A percentile compares a stretch with the other conserved stretches of the same genome.
These are phyloP conservation scores for Aphidius colemani DNA, from an alignment of 2,888 invertebrate species.

Conservation along the genomic window DNA sequence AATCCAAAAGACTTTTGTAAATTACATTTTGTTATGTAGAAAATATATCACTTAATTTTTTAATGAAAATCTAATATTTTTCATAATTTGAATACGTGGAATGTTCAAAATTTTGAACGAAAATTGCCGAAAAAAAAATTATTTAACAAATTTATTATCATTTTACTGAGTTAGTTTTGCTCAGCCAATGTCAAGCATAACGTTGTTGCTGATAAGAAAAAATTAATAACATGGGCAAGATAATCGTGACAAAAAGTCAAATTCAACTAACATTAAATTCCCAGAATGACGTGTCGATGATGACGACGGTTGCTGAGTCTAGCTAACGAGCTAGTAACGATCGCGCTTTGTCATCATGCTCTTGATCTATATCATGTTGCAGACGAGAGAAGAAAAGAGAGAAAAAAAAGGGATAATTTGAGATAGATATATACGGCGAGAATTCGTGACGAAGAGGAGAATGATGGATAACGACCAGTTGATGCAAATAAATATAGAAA, in stretches of 20 bases:
- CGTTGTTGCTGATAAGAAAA: no score
- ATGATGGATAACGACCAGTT: no score
- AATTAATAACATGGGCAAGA: background rate
- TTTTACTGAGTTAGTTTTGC: no score
- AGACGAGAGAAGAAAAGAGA: constrained; percentile 7
- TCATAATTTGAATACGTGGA: no score
- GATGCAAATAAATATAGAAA: constrained; percentile 20
- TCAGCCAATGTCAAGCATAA: no score
- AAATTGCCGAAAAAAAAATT: no score
- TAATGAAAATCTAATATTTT: no score
- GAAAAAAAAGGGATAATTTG: background rate
- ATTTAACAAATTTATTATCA: no score
- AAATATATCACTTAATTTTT: no score
- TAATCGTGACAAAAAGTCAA: constrained; percentile 21
- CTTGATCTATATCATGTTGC: constrained; percentile 26
- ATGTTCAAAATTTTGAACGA: no score
- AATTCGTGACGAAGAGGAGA: constrained; percentile 28
- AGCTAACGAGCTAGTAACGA: constrained; percentile 58
- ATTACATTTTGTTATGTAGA: no score
- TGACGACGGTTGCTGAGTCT: constrained; percentile 58
- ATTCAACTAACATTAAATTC: constrained; percentile 39
- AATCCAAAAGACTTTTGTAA: no score
- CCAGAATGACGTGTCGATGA: constrained; percentile 59
- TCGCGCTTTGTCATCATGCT: constrained; percentile 58
- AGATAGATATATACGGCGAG: constrained; percentile 20